Conservation (phyloP, 2,888 invertebrate genomes). For the Ophonus ardosiacus region DNA sequence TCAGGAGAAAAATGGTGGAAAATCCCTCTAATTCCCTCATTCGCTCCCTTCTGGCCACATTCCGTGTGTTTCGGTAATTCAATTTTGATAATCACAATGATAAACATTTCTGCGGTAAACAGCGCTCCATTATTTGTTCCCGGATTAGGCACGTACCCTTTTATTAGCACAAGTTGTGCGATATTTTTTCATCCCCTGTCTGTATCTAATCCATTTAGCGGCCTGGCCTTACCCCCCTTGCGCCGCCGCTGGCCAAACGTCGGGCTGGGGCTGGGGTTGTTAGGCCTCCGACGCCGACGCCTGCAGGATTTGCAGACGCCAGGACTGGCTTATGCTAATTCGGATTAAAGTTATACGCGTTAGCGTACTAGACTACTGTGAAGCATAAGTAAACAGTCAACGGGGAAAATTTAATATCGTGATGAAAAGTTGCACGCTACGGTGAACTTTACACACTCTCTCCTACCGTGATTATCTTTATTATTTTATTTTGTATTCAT, state of each 20-base stretch:
- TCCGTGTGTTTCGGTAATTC: slow-evolving; percentile 51
- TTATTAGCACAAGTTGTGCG: slow-evolving; percentile 73
- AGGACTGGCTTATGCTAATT: slow-evolving; percentile 61
- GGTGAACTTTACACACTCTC: slow-evolving; percentile 31
- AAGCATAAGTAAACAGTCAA: slow-evolving; percentile 59
- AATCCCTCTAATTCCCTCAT: slow-evolving; percentile 29
- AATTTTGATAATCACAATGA: slow-evolving; percentile 62
- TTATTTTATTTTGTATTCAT: slow-evolving; percentile 32
- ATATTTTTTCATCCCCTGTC: slow-evolving; percentile 74
- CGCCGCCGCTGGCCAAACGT: background rate
- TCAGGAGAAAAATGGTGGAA: slow-evolving; percentile 18
- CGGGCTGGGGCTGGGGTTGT: slow-evolving; percentile 10
- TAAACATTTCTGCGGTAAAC: slow-evolving; percentile 62
- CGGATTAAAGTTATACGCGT: slow-evolving; percentile 57
- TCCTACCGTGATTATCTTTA: slow-evolving; percentile 5
- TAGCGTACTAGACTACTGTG: slow-evolving; percentile 45
- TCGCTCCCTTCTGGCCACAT: slow-evolving; percentile 17
- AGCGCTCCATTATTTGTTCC: slow-evolving; percentile 60
- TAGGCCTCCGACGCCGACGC: background rate
- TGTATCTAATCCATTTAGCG: slow-evolving; percentile 68
- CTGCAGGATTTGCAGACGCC: slow-evolving; percentile 24
- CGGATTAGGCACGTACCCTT: slow-evolving; percentile 73
- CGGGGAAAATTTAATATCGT: slow-evolving; percentile 60
- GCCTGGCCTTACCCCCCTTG: background rate
- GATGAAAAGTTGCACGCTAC: slow-evolving; percentile 53